Percentiles rank a stretch among this genome's conserved stretches.
These are phyloP conservation scores for Trachelipus rathkii DNA, from an alignment of 1,140 invertebrate genomes.

Conservation along the genomic window DNA sequence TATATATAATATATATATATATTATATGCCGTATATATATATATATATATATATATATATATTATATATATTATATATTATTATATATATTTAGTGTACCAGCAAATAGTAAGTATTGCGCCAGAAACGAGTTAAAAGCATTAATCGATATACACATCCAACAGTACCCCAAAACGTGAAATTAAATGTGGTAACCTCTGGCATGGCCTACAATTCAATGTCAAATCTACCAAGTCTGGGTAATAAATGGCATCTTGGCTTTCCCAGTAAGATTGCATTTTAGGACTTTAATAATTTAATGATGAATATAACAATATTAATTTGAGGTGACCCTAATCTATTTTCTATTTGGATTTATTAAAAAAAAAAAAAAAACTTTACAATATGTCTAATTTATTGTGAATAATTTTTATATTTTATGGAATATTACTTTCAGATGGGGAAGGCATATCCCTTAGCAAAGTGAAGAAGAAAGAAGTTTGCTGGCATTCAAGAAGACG, in stretches of 20 bases:
- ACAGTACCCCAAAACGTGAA: constrained; percentile 70
- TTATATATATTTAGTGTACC: constrained; percentile 30
- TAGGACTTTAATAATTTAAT: background rate
- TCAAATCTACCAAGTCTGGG: constrained; percentile 74
- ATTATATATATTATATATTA: background rate
- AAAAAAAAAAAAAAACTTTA: too few relatives aligned
- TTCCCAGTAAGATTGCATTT: constrained; percentile 27
- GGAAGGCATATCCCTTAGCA: constrained; percentile 34
- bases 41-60: too few relatives aligned
- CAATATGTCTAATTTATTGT: too few relatives aligned
- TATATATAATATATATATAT: too few relatives aligned
- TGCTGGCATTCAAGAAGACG: constrained; percentile 29
- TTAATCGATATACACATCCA: constrained; percentile 67
- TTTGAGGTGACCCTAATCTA: too few relatives aligned
- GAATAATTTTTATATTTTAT: too few relatives aligned
- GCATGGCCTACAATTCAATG: constrained; percentile 76
- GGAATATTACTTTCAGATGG: constrained; percentile 24
- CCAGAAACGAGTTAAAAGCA: constrained; percentile 65
- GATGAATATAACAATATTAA: too few relatives aligned
- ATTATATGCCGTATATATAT: too few relatives aligned
- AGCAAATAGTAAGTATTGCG: constrained; percentile 52
- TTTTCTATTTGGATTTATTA: too few relatives aligned
- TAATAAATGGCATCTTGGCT: constrained; percentile 58
- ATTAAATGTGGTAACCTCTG: constrained; percentile 74
- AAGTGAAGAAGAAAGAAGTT: constrained; percentile 14